Evolutionary conservation across 2,113 vertebrate species (phyloP).

Genomic region (Sciurus niger): DNA sequence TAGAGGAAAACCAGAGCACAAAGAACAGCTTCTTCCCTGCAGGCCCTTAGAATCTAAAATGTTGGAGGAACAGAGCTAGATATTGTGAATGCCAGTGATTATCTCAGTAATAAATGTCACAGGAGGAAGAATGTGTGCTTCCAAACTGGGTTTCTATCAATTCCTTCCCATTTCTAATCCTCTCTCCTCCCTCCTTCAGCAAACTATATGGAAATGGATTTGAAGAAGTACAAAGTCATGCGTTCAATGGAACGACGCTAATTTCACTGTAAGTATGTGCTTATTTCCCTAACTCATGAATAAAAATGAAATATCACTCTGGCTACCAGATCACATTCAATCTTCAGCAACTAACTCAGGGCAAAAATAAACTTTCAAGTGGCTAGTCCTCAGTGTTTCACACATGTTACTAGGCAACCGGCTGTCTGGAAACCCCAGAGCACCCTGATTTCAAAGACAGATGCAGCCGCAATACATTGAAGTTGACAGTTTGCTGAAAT

Average conservation of each 20-base stretch:
- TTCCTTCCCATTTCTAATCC: constrained; percentile 15
- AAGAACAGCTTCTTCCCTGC: neutral
- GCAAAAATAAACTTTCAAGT: constrained; percentile 85
- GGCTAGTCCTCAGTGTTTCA: constrained; percentile 76
- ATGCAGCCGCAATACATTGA: constrained; percentile 66
- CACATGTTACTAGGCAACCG: constrained; percentile 81
- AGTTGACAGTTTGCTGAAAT: constrained; percentile 82
- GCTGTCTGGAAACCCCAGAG: constrained; percentile 79
- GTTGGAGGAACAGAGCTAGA: constrained; percentile 5
- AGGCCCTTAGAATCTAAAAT: neutral
- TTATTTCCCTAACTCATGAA: constrained; percentile 73
- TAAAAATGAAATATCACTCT: constrained; percentile 79
- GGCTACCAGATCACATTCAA: constrained; percentile 77
- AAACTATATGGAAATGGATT: constrained; percentile 95
- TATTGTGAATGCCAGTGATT: constrained; percentile 30
- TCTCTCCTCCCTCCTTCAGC: constrained; percentile 86
- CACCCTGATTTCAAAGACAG: constrained; percentile 80
- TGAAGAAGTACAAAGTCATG: constrained; percentile 93
- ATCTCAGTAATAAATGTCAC: constrained; percentile 38
- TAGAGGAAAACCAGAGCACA: neutral
- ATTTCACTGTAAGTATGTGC: constrained; percentile 92
- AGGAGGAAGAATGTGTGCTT: constrained; percentile 56
- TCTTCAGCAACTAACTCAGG: constrained; percentile 79
- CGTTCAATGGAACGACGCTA: constrained; percentile 95
- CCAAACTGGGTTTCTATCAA: constrained; percentile 47